Percentiles rank a stretch among this genome's conserved stretches.
Conservation (phyloP, 2,888 invertebrate genomes). For the Shargacucullia verbasci region DNA sequence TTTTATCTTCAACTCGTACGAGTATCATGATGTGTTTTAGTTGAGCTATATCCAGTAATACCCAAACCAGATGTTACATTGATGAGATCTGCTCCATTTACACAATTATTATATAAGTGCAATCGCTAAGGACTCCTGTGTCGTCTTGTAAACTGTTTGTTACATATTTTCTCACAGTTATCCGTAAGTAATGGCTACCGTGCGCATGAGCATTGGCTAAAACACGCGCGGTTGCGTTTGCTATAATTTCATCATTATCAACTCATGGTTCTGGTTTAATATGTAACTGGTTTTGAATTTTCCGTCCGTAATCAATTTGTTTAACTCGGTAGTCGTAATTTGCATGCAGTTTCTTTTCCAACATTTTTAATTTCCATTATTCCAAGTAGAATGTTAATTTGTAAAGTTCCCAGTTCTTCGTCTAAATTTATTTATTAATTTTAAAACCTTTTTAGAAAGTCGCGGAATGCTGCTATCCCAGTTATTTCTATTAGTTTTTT, state of each 20-base stretch:
- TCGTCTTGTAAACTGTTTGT: constrained; percentile 47
- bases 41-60: background rate
- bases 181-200: constrained; percentile 44
- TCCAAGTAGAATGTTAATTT: too few species aligned
- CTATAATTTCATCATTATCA: constrained; percentile 37
- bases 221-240: constrained; percentile 30
- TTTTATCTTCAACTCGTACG: too few species aligned
- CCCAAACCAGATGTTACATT: constrained; percentile 15
- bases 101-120: constrained; percentile 34
- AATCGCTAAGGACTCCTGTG: constrained; percentile 30
- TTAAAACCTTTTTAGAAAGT: background rate
- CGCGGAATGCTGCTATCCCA: constrained; percentile 12
- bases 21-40: too few species aligned
- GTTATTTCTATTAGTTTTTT: constrained; percentile 6
- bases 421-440: background rate
- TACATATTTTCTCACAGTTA: constrained; percentile 60
- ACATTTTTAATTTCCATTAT: too few species aligned
- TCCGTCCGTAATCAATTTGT: background rate
- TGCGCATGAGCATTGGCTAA: constrained; percentile 39
- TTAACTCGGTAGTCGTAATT: background rate
- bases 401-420: background rate
- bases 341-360: too few species aligned
- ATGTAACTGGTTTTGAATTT: too few species aligned
- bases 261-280: background rate
- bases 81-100: constrained; percentile 28